Base-by-base conservation (phyloP, 37 sponge, comb jelly and placozoan genomes). In the Diacarnus erythraeanus region DNA sequence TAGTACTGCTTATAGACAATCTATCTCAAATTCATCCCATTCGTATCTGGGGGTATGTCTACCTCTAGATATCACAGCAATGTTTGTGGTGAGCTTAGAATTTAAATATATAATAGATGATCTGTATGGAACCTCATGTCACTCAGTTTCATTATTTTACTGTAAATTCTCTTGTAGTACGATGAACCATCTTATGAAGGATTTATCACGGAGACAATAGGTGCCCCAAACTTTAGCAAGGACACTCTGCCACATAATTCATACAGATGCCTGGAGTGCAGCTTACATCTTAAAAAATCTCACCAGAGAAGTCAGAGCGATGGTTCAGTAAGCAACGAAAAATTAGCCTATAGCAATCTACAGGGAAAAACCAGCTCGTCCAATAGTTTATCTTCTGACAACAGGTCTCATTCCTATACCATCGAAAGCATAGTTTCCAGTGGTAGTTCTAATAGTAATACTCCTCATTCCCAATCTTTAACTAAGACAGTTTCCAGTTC, bases 241-340 rank as follows among this genome's bases (percentile, higher is more conserved):
- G 57, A 31, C 26, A 35, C 38, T 12, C 73, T 77, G 1, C 71
- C 84, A 21, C 84, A 84, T 71, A 41, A 75, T 31, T 71, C 59
- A 25, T 39, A 21, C 70, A 63, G 57, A 30, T 84, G 84, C 35
- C 40, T 84, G 43, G 71, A 84, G 43, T 84, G 84, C 71, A 29
- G 18, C 61, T 61, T 76, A 30, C 77, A 40, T 61, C 63, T 61
- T 37, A 25, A 29, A 22, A 76, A 61, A 40, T 40, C 77, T 37
- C 41, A 76, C 58, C 74, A 61, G 2, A 31, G 9, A 25, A 65
- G 66, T 65, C 66, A 65, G 34, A 31, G 66, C 9, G 66, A 65
- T 20, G 56, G 51, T 3, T 51, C 56, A 22, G 36, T 29, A 57
- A 74, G 56, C 74, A 57, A 25, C 34, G 74, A 74, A 34, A 74